These are phyloP conservation scores for Cryptops parisi DNA, from an alignment of 2,888 invertebrate genomes.

Conservation along the genomic window DNA sequence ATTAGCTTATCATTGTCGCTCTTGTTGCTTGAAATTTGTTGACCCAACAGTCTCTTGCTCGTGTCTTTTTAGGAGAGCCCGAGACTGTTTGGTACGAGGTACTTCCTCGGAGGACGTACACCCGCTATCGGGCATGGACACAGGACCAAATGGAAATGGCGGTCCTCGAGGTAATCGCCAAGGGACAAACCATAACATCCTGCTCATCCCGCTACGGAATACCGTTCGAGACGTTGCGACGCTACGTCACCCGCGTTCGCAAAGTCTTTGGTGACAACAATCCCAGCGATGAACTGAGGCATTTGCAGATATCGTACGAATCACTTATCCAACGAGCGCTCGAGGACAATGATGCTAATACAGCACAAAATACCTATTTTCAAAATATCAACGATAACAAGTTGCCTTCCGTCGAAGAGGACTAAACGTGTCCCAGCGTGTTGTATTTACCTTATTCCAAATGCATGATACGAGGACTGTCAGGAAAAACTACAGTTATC, in stretches of 20 bases:
- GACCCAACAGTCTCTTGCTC: background rate
- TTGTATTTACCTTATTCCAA: too few species aligned
- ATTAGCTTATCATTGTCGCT: too few species aligned
- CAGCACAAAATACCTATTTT: too few species aligned
- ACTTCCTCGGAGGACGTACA: constrained; percentile 2
- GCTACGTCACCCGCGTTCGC: background rate
- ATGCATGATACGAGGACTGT: too few species aligned
- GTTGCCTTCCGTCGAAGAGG: too few species aligned
- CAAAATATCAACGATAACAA: too few species aligned
- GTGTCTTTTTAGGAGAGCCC: constrained; percentile 1
- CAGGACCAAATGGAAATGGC: constrained; percentile 10
- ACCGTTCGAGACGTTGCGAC: constrained; percentile 9
- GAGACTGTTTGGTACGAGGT: background rate
- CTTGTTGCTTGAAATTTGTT: constrained; percentile 1
- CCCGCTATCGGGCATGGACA: constrained; percentile 9
- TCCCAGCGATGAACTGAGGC: too few species aligned
- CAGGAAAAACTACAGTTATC: too few species aligned
- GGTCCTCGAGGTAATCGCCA: constrained; percentile 3
- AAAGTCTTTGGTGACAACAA: background rate
- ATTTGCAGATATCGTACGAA: too few species aligned
- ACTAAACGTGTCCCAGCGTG: too few species aligned
- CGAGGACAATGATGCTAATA: too few species aligned
- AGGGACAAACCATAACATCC: constrained; percentile 11
- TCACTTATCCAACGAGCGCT: too few species aligned
- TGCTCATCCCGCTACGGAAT: constrained; percentile 5